A percentile compares a stretch with the other conserved stretches of the same genome.
Evolutionary conservation across 1,140 invertebrate species (phyloP).

Genomic region (Daktulosphaira vitifoliae): DNA sequence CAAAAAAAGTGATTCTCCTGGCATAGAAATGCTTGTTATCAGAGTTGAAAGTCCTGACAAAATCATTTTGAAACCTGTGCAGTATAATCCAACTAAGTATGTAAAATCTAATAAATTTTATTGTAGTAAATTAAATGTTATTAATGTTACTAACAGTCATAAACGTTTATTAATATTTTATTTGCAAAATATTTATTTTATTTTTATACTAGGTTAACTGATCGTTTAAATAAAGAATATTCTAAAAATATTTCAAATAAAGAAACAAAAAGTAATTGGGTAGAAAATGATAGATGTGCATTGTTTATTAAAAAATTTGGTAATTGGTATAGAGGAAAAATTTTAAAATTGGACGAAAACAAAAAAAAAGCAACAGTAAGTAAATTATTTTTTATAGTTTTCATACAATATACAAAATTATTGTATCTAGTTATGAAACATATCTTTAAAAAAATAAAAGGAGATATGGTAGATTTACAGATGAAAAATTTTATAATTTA

Average conservation of each 20-base stretch:
- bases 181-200: no score
- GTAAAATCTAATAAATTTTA: not conserved
- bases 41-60: constrained; percentile 12
- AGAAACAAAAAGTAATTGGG: constrained; percentile 1
- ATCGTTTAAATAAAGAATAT: not conserved
- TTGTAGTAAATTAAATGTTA: no score
- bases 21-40: not conserved
- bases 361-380: constrained; percentile 23
- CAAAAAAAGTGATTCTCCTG: not conserved
- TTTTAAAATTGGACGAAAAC: constrained; percentile 43
- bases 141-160: no score
- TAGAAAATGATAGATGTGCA: constrained; percentile 44
- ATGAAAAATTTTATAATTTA: no score
- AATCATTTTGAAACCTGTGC: not conserved
- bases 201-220: not conserved
- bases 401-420: no score
- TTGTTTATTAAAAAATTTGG: constrained; percentile 45
- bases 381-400: not conserved
- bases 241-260: not conserved
- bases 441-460: no score
- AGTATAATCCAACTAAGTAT: not conserved
- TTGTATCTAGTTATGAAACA: no score
- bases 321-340: constrained; percentile 47
- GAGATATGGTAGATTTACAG: no score
- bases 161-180: no score